Conservation (phyloP, 2,113 vertebrate genomes). For the Cheirogaleus medius region DNA sequence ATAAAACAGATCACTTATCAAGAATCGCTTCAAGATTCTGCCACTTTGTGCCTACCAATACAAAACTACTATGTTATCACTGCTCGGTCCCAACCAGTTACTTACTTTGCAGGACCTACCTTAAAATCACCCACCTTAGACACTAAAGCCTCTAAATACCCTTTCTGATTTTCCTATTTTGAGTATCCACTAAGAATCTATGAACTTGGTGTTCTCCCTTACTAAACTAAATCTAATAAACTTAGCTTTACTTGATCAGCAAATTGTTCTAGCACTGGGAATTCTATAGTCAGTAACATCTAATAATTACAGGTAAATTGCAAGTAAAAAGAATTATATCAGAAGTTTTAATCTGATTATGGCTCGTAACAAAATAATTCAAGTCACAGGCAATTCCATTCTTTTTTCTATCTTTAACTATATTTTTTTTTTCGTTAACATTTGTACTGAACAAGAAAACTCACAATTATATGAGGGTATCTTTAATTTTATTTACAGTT, state of each 20-base stretch:
- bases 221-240: background rate
- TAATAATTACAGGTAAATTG: background rate
- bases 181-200: background rate
- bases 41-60: background rate
- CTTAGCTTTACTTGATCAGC: background rate
- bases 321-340: background rate
- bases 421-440: background rate
- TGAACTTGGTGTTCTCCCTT: background rate
- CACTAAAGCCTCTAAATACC: background rate
- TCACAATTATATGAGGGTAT: background rate
- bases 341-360: background rate
- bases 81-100: background rate
- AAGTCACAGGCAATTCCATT: background rate
- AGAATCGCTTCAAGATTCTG: background rate
- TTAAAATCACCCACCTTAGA: background rate
- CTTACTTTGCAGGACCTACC: background rate
- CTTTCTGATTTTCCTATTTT: background rate
- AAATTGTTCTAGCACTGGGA: background rate
- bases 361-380: background rate
- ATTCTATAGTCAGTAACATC: background rate
- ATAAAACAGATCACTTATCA: background rate
- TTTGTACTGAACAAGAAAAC: background rate
- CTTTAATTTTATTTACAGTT: slow-evolving; percentile 1
- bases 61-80: background rate
- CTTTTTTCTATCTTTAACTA: background rate